A percentile compares a stretch with the other conserved stretches of the same genome.
These are phyloP conservation scores for Malacoraja senta DNA, from an alignment of 2,797 vertebrate species.

Conservation along the genomic window DNA sequence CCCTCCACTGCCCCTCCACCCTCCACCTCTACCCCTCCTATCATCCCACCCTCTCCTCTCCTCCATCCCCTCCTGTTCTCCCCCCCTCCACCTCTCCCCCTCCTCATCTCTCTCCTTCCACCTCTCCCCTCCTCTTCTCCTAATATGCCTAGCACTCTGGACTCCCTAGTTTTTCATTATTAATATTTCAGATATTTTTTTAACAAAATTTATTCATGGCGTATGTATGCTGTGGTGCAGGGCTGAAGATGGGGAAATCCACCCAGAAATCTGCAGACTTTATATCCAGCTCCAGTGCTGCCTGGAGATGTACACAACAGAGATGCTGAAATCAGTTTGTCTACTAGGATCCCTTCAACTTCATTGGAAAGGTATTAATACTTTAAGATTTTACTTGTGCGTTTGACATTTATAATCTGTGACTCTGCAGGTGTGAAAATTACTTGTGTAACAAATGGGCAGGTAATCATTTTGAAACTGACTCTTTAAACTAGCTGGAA, in stretches of 20 bases:
- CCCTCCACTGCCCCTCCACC: too few species aligned
- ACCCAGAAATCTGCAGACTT: constrained; percentile 92
- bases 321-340: constrained; percentile 96
- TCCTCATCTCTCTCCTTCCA: too few species aligned
- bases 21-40: too few species aligned
- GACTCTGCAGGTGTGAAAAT: neutral
- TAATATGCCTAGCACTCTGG: neutral
- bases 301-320: constrained; percentile 96
- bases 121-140: too few species aligned
- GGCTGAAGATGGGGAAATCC: constrained; percentile 93
- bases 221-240: constrained; percentile 53
- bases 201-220: neutral
- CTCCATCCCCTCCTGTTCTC: too few species aligned
- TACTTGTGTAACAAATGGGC: neutral
- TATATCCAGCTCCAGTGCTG: constrained; percentile 97
- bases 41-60: too few species aligned
- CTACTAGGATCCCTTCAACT: constrained; percentile 90
- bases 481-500: neutral
- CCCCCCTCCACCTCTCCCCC: too few species aligned
- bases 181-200: neutral
- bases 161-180: neutral
- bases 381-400: neutral
- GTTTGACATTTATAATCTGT: neutral
- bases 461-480: neutral
- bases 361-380: constrained; percentile 83